These are phyloP conservation scores for Porites evermanni DNA, from an alignment of 92 coral and sea anemone genomes.

Conservation along the genomic window DNA sequence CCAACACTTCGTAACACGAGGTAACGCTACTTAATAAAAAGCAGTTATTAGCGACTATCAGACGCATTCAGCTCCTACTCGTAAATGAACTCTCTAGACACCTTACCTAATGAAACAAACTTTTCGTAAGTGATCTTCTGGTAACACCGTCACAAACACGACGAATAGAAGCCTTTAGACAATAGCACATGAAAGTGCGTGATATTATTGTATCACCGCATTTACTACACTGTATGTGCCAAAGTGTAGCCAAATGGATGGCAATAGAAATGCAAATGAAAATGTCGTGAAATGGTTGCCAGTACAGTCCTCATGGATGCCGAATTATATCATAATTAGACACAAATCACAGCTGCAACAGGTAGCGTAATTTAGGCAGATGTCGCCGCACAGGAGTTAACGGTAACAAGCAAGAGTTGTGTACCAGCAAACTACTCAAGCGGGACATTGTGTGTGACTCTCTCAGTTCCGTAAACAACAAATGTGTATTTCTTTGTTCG, in stretches of 20 bases:
- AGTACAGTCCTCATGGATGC: not conserved
- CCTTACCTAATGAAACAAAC: no score
- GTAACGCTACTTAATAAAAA: not conserved
- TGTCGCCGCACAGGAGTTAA: not conserved
- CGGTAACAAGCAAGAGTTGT: not conserved
- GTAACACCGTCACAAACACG: no score
- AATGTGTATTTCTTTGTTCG: not conserved
- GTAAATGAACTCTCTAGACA: no score
- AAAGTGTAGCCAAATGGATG: not conserved
- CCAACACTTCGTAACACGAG: not conserved
- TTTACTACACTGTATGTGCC: no score
- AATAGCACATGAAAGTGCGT: not conserved
- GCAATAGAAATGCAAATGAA: not conserved
- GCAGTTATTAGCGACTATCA: not conserved
- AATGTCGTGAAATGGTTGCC: no score
- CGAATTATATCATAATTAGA: not conserved
- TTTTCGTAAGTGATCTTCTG: no score
- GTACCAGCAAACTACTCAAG: slow-evolving; percentile 13
- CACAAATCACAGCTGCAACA: not conserved
- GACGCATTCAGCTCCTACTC: no score
- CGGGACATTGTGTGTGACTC: slow-evolving; percentile 1
- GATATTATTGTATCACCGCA: not conserved
- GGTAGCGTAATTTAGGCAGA: not conserved
- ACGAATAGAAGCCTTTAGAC: no score
- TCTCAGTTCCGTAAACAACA: slow-evolving; percentile 12